phyloP scores from a whole-genome alignment of 2,113 vertebrate species.

The Pitta sordida region DNA sequence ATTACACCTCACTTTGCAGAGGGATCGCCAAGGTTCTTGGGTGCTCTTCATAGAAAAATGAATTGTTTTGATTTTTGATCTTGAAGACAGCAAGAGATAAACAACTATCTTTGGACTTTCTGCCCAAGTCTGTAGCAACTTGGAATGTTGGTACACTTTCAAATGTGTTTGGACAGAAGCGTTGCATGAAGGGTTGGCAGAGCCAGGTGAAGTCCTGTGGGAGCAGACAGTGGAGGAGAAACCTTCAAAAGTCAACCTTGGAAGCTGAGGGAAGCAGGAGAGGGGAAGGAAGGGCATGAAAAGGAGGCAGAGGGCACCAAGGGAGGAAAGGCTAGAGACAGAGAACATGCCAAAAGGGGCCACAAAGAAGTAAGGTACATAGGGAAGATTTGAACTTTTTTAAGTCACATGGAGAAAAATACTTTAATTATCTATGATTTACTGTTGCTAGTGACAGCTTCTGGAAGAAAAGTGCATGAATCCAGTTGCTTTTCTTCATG shows the following conservation, averaged over 20 bases:
- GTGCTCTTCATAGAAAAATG: not conserved
- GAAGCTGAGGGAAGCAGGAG: not conserved
- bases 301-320: not conserved
- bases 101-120: not conserved
- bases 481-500: not conserved
- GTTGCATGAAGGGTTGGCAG: not conserved
- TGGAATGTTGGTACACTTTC: not conserved
- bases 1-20: not conserved
- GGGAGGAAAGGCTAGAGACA: not conserved
- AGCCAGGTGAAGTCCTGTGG: accelerated
- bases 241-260: not conserved
- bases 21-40: accelerated
- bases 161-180: not conserved
- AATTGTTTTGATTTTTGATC: not conserved
- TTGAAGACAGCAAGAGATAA: not conserved
- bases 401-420: not conserved
- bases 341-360: not conserved
- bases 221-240: not conserved
- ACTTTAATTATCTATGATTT: not conserved
- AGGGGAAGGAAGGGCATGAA: not conserved
- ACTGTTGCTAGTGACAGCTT: not conserved
- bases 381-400: not conserved
- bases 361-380: not conserved
- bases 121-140: not conserved
- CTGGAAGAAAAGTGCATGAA: not conserved